Evolutionary conservation across 2,888 invertebrate genomes (phyloP).

Genomic region (Brachyptera risi): DNA sequence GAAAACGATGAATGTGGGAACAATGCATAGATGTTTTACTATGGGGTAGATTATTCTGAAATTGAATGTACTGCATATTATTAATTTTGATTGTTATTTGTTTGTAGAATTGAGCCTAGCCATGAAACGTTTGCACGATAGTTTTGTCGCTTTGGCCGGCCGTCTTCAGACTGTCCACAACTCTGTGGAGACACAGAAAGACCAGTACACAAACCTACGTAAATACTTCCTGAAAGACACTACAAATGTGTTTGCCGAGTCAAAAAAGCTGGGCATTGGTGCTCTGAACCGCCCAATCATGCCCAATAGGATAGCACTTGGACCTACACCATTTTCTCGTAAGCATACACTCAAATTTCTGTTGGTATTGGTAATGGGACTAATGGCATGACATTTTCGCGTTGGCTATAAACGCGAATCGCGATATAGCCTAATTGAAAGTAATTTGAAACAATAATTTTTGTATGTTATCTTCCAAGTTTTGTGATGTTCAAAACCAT

Average conservation of each 20-base stretch:
- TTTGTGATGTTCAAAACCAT: too few relatives aligned
- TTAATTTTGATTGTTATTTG: too few relatives aligned
- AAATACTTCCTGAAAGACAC: conserved; percentile 73
- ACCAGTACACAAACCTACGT: conserved; percentile 75
- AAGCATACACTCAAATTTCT: conserved; percentile 9
- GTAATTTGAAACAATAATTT: too few relatives aligned
- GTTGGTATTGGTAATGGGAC: too few relatives aligned
- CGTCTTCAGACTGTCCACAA: conserved; percentile 75
- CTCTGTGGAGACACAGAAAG: conserved; percentile 73
- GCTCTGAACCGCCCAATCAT: conserved; percentile 36
- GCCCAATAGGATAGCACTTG: conserved; percentile 45
- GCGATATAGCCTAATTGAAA: too few relatives aligned
- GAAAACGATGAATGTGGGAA: too few relatives aligned
- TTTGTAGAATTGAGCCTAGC: conserved; percentile 68
- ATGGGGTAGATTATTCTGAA: too few relatives aligned
- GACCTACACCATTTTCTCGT: conserved; percentile 59
- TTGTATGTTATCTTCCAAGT: too few relatives aligned
- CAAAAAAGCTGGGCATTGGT: conserved; percentile 38
- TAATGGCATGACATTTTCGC: too few relatives aligned
- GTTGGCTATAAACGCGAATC: too few relatives aligned
- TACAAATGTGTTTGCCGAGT: conserved; percentile 67
- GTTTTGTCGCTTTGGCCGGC: conserved; percentile 82
- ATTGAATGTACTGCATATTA: too few relatives aligned
- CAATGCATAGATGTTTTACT: too few relatives aligned
- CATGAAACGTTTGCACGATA: conserved; percentile 78